These are phyloP conservation scores for Apodemus sylvaticus DNA, from an alignment of 2,113 vertebrate species.

Conservation along the genomic window DNA sequence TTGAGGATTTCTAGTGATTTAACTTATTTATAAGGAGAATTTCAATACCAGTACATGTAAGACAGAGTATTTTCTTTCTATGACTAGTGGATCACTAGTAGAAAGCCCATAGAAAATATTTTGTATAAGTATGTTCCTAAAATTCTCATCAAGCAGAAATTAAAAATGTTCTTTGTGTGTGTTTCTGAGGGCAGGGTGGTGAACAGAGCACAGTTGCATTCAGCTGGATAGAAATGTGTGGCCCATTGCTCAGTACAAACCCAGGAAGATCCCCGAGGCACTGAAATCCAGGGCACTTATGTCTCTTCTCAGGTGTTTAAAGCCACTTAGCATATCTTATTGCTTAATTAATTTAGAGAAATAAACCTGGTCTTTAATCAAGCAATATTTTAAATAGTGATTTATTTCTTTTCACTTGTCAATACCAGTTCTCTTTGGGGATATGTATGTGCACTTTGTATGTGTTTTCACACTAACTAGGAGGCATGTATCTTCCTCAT, in stretches of 20 bases:
- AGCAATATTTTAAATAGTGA: constrained; percentile 56
- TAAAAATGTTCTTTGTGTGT: background rate
- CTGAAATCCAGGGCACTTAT: constrained; percentile 14
- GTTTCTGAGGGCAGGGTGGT: too few relatives aligned
- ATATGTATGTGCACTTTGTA: background rate
- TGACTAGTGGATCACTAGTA: background rate
- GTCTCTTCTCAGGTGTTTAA: constrained; percentile 30
- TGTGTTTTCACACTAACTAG: background rate
- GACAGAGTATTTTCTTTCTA: background rate
- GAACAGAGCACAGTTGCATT: background rate
- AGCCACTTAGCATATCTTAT: constrained; percentile 42
- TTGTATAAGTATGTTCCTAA: constrained; percentile 2
- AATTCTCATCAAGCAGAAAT: background rate
- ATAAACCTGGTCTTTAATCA: constrained; percentile 61
- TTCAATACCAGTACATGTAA: background rate
- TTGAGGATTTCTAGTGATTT: background rate
- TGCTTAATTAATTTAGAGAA: constrained; percentile 60
- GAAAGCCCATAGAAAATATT: background rate
- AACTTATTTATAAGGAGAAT: background rate
- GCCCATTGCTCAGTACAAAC: background rate
- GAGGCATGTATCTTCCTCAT: background rate
- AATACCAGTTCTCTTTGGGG: constrained; percentile 33
- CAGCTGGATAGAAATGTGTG: background rate
- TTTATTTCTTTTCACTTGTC: constrained; percentile 58
- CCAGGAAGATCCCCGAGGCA: background rate